A percentile compares a stretch with the other conserved stretches of the same genome.
phyloP scores from a whole-genome alignment of 2,113 vertebrate species.

The Emydocephalus ijimae region DNA sequence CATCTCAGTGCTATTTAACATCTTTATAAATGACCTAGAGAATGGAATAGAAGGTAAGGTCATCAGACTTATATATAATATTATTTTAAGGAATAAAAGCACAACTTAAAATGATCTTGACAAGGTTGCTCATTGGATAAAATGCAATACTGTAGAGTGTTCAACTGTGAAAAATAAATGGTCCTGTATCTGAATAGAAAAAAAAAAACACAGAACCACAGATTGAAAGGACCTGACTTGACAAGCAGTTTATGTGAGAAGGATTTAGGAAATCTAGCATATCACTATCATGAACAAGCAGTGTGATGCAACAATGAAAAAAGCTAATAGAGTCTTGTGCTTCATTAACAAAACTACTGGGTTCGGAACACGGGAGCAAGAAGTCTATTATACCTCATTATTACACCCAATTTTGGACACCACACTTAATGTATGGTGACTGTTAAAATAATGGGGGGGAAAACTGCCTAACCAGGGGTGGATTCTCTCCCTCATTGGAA shows the following conservation, averaged over 20 bases:
- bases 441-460: background rate
- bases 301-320: background rate
- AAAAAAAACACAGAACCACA: background rate
- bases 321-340: background rate
- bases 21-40: background rate
- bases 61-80: background rate
- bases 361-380: background rate
- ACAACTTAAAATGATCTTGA: background rate
- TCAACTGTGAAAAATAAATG: background rate
- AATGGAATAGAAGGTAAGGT: background rate
- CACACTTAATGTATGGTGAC: background rate
- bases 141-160: background rate
- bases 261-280: background rate
- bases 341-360: background rate
- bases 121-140: background rate
- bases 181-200: background rate
- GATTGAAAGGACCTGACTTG: background rate
- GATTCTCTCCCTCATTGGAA: background rate
- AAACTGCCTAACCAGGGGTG: background rate
- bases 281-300: background rate
- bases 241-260: background rate
- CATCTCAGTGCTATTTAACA: background rate
- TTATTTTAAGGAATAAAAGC: background rate
- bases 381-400: background rate
- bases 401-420: background rate